Percentiles rank a stretch among this genome's conserved stretches.
These are phyloP conservation scores for Pelusios castaneus DNA, from an alignment of 2,113 vertebrate species.

Conservation along the genomic window DNA sequence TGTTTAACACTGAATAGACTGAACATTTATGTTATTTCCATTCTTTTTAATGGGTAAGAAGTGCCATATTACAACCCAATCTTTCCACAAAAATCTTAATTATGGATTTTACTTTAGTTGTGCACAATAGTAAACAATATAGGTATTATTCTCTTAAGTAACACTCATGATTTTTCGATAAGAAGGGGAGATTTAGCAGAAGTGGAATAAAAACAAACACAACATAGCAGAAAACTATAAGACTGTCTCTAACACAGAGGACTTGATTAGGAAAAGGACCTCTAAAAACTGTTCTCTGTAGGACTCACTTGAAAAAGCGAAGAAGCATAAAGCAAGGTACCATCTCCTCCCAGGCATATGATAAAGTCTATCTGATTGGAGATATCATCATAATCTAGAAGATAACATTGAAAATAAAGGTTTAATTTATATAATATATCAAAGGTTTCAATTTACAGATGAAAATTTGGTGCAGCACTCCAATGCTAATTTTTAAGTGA, in stretches of 20 bases:
- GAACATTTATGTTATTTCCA: neutral
- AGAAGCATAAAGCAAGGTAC: slow-evolving; percentile 86
- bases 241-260: neutral
- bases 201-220: neutral
- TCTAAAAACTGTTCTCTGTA: neutral
- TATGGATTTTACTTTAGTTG: slow-evolving; percentile 11
- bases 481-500: accelerated
- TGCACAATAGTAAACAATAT: neutral
- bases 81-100: slow-evolving; percentile 43
- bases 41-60: neutral
- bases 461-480: neutral
- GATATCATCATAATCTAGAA: slow-evolving; percentile 87
- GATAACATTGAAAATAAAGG: neutral
- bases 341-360: slow-evolving; percentile 87
- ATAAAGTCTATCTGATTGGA: slow-evolving; percentile 87
- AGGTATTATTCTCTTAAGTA: neutral
- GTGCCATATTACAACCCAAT: slow-evolving; percentile 18
- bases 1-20: slow-evolving; percentile 6
- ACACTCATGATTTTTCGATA: neutral
- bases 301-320: slow-evolving; percentile 84
- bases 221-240: neutral
- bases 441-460: neutral
- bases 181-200: neutral
- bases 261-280: neutral
- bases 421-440: neutral